Base-by-base conservation (phyloP, 2,888 invertebrate species). In the Pandemis cinnamomeana region DNA sequence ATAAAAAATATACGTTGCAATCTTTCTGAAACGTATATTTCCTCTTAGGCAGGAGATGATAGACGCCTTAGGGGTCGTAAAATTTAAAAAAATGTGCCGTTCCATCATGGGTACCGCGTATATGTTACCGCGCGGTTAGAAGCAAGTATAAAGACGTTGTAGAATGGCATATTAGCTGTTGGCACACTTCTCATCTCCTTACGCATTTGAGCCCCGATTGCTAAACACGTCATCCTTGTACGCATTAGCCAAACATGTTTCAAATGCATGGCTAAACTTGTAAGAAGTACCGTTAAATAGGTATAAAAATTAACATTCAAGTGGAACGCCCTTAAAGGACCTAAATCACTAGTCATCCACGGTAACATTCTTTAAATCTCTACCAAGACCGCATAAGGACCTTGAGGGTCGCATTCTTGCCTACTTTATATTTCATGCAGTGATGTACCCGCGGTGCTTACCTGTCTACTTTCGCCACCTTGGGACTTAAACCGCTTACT, bases 401-500 rank as follows among this genome's bases (percentile, higher is more conserved):
- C 48, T 68, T 60, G 67, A 41, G 68, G 72, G 72, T 72, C 68
- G 63, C 63, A 70, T 73, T 69, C 69, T 5, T 67, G 55, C 61
- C 72, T 71, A 71, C 70, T 74, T 74, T 76, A 76, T 82, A 67
- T 73, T 61, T 76, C 44, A 58, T 73, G 72, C 72, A 46, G 53
- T 68, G 66, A 67, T 71, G 71, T 69, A 73, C 77, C 82, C 83
- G 80, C 82, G 82, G 80, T 71, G 75, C 82, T 86, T 86, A 84
- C 88, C 86, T 89, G 89, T 89, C 79, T 78, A 75, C 78, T 80
- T 78, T 78, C 72, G 73, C 68, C 73, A 77, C 75, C 72, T 76
- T 68, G 69, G 75, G 71, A 77, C 76, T 74, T 83, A 80, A 80
- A 78, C 88, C 87, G 86, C 86, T 88, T 89, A 89, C 84, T 82